Percentiles rank a stretch among this genome's conserved stretches.
phyloP scores from a whole-genome alignment of 2,113 vertebrate species.

The Salvelinus alpinus region DNA sequence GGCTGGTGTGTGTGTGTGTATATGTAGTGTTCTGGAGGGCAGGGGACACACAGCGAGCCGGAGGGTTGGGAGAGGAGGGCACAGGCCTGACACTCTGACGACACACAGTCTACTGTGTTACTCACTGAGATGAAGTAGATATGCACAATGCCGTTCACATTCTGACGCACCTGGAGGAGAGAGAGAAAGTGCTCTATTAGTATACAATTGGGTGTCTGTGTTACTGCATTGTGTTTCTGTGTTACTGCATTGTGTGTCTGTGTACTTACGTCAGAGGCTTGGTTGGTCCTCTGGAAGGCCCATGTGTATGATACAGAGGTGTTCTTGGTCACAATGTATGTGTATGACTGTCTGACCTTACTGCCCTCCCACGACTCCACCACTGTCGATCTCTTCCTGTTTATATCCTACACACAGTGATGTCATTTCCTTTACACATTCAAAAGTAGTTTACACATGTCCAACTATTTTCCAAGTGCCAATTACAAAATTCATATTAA shows the following conservation, averaged over 20 bases:
- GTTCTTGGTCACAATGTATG: constrained; percentile 89
- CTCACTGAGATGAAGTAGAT: constrained; percentile 90
- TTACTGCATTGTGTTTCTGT: too few relatives aligned
- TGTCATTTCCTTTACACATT: not conserved
- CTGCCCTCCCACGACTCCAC: constrained; percentile 93
- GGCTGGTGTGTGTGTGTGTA: constrained; percentile 80
- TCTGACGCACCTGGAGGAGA: constrained; percentile 78
- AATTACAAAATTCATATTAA: too few relatives aligned
- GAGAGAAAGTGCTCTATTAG: not conserved
- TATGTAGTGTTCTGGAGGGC: constrained; percentile 92
- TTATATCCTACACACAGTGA: constrained; percentile 81
- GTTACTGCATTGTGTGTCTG: not conserved
- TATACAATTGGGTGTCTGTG: too few relatives aligned
- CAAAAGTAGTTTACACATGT: too few relatives aligned
- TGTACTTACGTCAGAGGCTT: constrained; percentile 85
- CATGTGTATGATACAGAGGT: constrained; percentile 92
- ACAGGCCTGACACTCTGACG: constrained; percentile 86
- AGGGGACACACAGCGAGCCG: constrained; percentile 88
- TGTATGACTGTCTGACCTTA: constrained; percentile 88
- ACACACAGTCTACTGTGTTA: constrained; percentile 87
- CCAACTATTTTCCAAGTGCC: too few relatives aligned
- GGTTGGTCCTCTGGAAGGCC: constrained; percentile 95
- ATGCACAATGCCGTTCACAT: constrained; percentile 85
- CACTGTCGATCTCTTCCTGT: constrained; percentile 90
- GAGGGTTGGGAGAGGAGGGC: constrained; percentile 81